Percentiles rank a stretch among this genome's conserved stretches.
These are phyloP conservation scores for Madoqua kirkii DNA, from an alignment of 2,113 vertebrate genomes.

Conservation along the genomic window DNA sequence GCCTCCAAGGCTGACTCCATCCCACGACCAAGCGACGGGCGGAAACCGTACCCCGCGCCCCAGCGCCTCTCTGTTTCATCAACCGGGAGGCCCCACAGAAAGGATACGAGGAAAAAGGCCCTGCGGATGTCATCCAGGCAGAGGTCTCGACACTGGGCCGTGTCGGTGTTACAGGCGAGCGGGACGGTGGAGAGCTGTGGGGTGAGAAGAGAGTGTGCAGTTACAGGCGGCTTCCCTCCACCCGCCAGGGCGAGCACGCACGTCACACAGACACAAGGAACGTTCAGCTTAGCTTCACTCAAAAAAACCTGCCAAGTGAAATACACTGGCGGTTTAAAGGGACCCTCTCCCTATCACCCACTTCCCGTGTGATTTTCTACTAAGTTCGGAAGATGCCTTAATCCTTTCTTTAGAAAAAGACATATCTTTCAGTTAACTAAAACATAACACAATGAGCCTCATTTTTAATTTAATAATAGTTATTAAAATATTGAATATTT, in stretches of 20 bases:
- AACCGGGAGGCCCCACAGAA: slow-evolving; percentile 17
- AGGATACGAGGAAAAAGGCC: slow-evolving; percentile 98
- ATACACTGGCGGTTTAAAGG: slow-evolving; percentile 18
- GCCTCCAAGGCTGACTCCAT: not conserved
- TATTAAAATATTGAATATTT: slow-evolving; percentile 27
- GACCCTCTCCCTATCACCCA: not conserved
- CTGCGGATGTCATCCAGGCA: slow-evolving; percentile 90
- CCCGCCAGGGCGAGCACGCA: slow-evolving; percentile 17
- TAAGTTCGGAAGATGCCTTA: not conserved
- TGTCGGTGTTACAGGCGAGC: slow-evolving; percentile 87
- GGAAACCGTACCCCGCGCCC: not conserved
- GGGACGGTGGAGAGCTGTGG: slow-evolving; percentile 86
- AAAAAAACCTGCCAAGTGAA: slow-evolving; percentile 59
- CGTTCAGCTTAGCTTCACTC: slow-evolving; percentile 64
- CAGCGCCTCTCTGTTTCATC: not conserved
- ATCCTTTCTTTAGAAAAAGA: not conserved
- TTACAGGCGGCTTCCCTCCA: slow-evolving; percentile 14
- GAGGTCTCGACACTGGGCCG: slow-evolving; percentile 87
- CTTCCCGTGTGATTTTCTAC: not conserved
- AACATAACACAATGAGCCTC: not conserved
- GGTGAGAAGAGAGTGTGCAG: slow-evolving; percentile 41
- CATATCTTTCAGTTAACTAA: not conserved
- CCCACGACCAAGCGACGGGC: not conserved
- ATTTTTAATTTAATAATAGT: not conserved
- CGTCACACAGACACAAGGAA: too few relatives aligned